phyloP scores from a whole-genome alignment of 2,113 vertebrate species.

The Rana temporaria region DNA sequence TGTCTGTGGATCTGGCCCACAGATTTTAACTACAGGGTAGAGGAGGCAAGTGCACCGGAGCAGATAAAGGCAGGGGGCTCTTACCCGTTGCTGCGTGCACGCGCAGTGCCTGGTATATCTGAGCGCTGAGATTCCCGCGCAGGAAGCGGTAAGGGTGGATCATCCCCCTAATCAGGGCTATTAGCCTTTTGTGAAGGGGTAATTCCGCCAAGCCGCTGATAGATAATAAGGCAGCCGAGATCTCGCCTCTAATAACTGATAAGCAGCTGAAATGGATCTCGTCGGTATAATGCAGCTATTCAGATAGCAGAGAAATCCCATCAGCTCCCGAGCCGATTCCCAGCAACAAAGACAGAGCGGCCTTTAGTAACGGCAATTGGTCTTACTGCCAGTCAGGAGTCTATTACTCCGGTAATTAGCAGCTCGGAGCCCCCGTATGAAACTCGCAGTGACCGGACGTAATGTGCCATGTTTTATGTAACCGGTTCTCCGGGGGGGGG shows the following conservation, averaged over 20 bases:
- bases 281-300: slow-evolving; percentile 43
- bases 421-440: background rate
- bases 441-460: background rate
- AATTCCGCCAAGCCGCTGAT: slow-evolving; percentile 42
- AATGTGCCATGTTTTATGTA: slow-evolving; percentile 4
- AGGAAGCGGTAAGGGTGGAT: slow-evolving; percentile 14
- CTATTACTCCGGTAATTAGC: slow-evolving; percentile 26
- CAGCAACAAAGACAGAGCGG: slow-evolving; percentile 24
- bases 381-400: slow-evolving; percentile 8
- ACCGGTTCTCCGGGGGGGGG: background rate
- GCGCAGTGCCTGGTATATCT: too few relatives aligned
- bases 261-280: slow-evolving; percentile 40
- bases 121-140: background rate
- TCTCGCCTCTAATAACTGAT: slow-evolving; percentile 46
- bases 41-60: too few relatives aligned
- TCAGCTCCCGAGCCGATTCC: slow-evolving; percentile 39
- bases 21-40: too few relatives aligned
- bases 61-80: too few relatives aligned
- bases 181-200: slow-evolving; percentile 51
- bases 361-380: slow-evolving; percentile 10
- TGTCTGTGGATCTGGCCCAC: too few relatives aligned
- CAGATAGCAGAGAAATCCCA: slow-evolving; percentile 47
- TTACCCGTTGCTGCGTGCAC: too few relatives aligned
- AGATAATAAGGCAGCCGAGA: slow-evolving; percentile 48
- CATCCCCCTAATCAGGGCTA: slow-evolving; percentile 49